These are phyloP conservation scores for Drosophila nannoptera DNA, from an alignment of 1,140 invertebrate genomes.

Conservation along the genomic window DNA sequence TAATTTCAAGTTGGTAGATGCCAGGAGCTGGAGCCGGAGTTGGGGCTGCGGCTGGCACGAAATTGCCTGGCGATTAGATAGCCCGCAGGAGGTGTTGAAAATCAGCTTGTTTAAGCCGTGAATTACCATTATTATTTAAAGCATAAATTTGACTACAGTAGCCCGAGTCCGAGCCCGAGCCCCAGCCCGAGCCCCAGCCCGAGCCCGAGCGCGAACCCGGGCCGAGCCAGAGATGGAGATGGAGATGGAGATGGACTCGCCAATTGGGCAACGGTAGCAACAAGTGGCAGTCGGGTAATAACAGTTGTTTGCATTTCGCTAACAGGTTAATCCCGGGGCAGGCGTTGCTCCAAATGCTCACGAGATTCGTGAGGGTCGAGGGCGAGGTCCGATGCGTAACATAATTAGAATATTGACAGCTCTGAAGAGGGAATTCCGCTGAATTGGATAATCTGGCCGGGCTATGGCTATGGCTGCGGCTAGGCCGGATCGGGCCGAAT, in stretches of 20 bases:
- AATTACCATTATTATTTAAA: constrained; percentile 78
- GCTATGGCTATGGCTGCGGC: not conserved
- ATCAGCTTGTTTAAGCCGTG: constrained; percentile 61
- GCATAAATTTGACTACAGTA: constrained; percentile 46
- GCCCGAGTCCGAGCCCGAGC: constrained; percentile 4
- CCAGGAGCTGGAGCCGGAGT: constrained; percentile 14
- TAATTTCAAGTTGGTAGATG: constrained; percentile 35
- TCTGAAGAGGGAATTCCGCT: not conserved
- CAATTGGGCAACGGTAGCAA: constrained; percentile 42
- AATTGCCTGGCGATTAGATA: constrained; percentile 76
- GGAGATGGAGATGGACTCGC: constrained; percentile 8
- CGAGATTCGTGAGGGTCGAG: not conserved
- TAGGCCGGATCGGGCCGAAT: not conserved
- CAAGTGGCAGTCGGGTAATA: constrained; percentile 16
- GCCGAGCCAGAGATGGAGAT: no score
- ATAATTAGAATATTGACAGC: not conserved
- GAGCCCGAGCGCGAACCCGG: no score
- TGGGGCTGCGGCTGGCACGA: constrained; percentile 30
- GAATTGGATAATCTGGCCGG: constrained; percentile 9
- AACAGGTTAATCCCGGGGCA: not conserved
- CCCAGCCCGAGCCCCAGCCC: no score
- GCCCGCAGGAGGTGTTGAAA: constrained; percentile 69
- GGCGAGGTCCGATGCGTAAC: not conserved
- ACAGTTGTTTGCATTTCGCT: constrained; percentile 10
- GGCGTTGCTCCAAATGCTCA: not conserved